Base-by-base conservation (phyloP, 2,888 invertebrate genomes). In the Chirona hameri region DNA sequence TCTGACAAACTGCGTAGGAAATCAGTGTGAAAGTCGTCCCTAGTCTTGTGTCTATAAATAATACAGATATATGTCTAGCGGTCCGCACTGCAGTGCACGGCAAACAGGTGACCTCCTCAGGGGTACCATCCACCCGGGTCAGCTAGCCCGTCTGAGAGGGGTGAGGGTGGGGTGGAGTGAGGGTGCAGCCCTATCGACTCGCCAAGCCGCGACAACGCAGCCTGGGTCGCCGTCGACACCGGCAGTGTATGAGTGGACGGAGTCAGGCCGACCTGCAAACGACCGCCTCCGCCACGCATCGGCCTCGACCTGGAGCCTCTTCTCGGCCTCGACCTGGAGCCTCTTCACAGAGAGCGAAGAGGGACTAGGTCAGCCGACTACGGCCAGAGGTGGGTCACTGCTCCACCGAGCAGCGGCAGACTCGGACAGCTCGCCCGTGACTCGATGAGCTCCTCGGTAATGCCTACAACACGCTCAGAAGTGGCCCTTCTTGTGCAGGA, bases 401-500 rank as follows among this genome's bases (percentile, higher is more conserved):
- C n/a, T n/a, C n/a, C 9, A n/a, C 60, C 60, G 60, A n/a, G n/a
- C 52, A 52, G 52, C 52, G 52, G 52, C 52, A 52, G 52, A 15
- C 52, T 52, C 52, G 60, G n/a, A 10, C 60, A 21, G n/a, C 31
- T 15, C 18, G 31, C 31, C 72, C 4, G 15, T 72, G 31, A 60
- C 60, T 52, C 18, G 65, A 65, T 65, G 65, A 65, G 65, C 65
- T 65, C 27, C 7, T 10, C 52, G 2, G 9, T 48, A 60, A 81
- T 60, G 65, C 65, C 55, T 60, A 24, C 39, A 52, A 12, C 15
- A 9, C 57, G 57, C 79, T 82, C 84, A 85, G 79, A 85, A 85
- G 82, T 83, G 84, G 14, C 83, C 83, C 83, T 85, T 85, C 82
- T 84, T 85, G 83, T 85, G 85, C 57, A 85, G 84, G 84, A 85